A percentile compares a stretch with the other conserved stretches of the same genome.
These are phyloP conservation scores for Deroplatys truncata DNA, from an alignment of 2,888 invertebrate genomes.

Conservation along the genomic window DNA sequence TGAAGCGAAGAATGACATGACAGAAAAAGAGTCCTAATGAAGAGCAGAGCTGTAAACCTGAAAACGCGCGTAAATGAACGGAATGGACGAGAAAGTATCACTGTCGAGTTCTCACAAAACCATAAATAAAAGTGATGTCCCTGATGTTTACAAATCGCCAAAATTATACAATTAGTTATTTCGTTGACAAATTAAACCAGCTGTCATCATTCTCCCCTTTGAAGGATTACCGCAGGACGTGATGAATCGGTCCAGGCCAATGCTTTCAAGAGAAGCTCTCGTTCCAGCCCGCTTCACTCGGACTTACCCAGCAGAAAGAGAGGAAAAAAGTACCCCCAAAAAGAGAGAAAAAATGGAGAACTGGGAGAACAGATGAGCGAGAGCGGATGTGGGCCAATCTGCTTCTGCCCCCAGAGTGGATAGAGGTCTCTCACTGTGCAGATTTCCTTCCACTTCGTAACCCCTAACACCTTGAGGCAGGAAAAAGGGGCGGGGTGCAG, in stretches of 20 bases:
- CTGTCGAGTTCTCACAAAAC: background rate
- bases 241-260: background rate
- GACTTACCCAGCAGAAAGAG: background rate
- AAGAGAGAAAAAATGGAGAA: background rate
- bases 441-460: background rate
- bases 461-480: background rate
- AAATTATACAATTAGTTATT: background rate
- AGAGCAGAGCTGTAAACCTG: no score
- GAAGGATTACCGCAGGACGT: background rate
- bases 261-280: background rate
- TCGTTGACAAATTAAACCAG: background rate
- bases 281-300: background rate
- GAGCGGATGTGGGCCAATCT: background rate
- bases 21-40: no score
- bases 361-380: background rate
- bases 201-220: background rate
- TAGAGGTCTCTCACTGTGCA: background rate
- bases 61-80: no score
- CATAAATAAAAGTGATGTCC: background rate
- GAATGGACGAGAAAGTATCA: no score
- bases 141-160: background rate
- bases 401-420: background rate
- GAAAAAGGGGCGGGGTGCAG: no score
- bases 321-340: background rate
- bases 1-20: no score